Base-by-base conservation (phyloP, 2,113 vertebrate species). In the Actenoides hombroni region DNA sequence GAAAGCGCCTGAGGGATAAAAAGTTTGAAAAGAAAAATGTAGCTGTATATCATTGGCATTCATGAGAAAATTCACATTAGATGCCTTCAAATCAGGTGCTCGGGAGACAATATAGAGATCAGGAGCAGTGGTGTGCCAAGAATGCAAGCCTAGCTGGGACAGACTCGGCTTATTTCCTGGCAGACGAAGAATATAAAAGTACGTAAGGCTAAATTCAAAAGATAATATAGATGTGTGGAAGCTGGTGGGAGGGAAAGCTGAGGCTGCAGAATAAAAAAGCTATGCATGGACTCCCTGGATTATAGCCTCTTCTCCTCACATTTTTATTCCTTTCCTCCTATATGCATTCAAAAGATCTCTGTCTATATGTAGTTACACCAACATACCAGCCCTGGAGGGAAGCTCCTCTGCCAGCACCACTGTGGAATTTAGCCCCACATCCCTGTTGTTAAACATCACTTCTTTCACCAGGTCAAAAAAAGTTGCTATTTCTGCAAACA, bases 1-100 rank as follows among this genome's bases (percentile, higher is more conserved):
- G 91, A 90, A 88, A 97, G 90, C 2, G 95, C 97, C 97, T 97
- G 26, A 54, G 95, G 97, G 96, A 97, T 92, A 81, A 90, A 96
- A 97, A 95, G 92, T 97, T 96, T 8, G 86, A 88, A 92, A 97
- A 96, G 92, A 94, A 98, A 96, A 97, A 97, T 96, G 94, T 91
- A 88, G 80, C 92, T 17, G 69, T 95, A 59, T 91, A 87, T 97
- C 97, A 98, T 97, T 97, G 97, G 79, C 95, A 98, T 98, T 98
- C 98, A 98, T 97, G 97, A 98, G 97, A 89, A 97, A 97, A 97
- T 90, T 96, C 96, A 69, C 91, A 92, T 97, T 94, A 96, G 92
- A 69, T 94, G 88, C 94, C 96, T 97, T 93, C 82, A 95, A 93
- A 97, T 88, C 96, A 96, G 94, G 88, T 96, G 89, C 96, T 97